Evolutionary conservation across 2,113 vertebrate species (phyloP).

Genomic region (Cynocephalus volans): DNA sequence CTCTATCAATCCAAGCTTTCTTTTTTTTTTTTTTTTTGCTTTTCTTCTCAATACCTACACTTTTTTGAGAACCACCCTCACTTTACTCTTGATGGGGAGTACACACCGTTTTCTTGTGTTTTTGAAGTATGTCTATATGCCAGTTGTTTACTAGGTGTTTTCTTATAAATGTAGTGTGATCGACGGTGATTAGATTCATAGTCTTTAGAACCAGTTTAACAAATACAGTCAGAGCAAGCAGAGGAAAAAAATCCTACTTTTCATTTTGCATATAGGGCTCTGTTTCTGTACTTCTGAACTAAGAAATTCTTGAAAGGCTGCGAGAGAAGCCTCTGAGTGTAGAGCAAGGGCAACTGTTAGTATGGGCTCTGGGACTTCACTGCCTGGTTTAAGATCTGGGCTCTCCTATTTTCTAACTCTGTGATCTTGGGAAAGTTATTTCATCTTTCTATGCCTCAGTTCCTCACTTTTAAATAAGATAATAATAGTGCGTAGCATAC

Average conservation of each 20-base stretch:
- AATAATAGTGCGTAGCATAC: too few relatives aligned
- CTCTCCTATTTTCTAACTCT: too few relatives aligned
- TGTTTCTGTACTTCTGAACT: neutral
- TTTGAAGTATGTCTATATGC: neutral
- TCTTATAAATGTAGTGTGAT: neutral
- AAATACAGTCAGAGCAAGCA: neutral
- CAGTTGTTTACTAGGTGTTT: constrained; percentile 30
- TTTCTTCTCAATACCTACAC: neutral
- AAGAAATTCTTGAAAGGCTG: too few relatives aligned
- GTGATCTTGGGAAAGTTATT: too few relatives aligned
- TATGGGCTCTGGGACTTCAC: too few relatives aligned
- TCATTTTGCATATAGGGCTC: constrained; percentile 30
- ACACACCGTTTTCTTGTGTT: neutral
- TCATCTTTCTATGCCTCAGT: too few relatives aligned
- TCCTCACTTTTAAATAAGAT: too few relatives aligned
- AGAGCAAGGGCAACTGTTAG: too few relatives aligned
- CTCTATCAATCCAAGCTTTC: neutral
- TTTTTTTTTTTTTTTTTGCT: too few relatives aligned
- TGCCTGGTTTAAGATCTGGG: too few relatives aligned
- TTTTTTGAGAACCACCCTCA: neutral
- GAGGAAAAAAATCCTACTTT: constrained; percentile 17
- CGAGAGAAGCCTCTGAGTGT: too few relatives aligned
- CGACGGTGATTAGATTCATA: neutral
- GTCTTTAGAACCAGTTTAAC: neutral
- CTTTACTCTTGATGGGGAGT: neutral